These are phyloP conservation scores for Ramphastos sulfuratus DNA, from an alignment of 2,113 vertebrate species.

Conservation along the genomic window DNA sequence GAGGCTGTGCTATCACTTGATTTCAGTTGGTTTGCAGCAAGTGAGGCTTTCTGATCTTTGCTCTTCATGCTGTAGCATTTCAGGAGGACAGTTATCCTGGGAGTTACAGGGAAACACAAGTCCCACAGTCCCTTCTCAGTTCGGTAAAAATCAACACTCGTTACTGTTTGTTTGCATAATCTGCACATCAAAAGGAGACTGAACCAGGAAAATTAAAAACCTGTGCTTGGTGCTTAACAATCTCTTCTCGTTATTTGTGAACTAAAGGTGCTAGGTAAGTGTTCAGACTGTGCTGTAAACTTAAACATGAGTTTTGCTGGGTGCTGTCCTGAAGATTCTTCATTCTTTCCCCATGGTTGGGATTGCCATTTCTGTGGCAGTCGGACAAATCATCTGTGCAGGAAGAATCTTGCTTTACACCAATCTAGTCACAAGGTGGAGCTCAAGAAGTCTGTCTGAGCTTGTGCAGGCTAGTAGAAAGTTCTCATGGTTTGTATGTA, in stretches of 20 bases:
- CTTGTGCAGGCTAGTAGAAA: neutral
- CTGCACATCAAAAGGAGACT: neutral
- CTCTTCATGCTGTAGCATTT: neutral
- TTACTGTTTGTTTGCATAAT: neutral
- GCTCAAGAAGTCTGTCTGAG: constrained; percentile 7
- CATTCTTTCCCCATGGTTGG: neutral
- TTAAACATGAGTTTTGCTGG: neutral
- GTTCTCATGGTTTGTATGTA: fast-evolving
- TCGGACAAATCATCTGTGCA: neutral
- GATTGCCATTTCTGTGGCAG: neutral
- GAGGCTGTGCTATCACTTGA: neutral
- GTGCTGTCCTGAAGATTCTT: neutral
- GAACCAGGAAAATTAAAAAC: neutral
- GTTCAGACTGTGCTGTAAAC: neutral
- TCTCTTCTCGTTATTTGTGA: neutral
- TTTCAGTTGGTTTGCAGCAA: neutral
- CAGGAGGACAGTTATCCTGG: neutral
- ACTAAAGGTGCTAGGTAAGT: neutral
- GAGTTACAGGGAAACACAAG: neutral
- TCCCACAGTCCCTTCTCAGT: neutral
- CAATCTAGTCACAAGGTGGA: constrained; percentile 65
- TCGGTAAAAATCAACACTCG: neutral
- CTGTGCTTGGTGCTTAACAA: neutral
- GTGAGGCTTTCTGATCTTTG: neutral
- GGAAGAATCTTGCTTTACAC: neutral